Base-by-base conservation (phyloP, 2,888 invertebrate species). In the Drosophila hamatofila region DNA sequence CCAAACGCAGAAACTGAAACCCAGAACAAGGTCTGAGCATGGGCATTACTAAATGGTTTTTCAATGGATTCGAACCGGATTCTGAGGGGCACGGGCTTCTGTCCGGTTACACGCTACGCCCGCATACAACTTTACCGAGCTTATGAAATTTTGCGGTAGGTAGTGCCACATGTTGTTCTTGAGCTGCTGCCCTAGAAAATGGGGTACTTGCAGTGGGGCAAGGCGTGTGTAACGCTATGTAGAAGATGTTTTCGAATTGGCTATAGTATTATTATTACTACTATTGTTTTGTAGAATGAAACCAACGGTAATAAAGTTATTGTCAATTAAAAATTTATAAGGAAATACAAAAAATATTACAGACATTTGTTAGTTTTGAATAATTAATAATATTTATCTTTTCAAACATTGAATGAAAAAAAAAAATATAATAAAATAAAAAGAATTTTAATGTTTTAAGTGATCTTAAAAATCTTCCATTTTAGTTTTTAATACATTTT, bases 1-100 rank as follows among this genome's bases (percentile, higher is more conserved):
- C 73, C 73, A 39, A 56, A 27, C 33, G 44, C 6, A 35, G n/a
- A 30, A 66, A 68, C 68, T 41, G 56, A 69, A 51, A 58, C 75
- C 58, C 75, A 41, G 56, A 56, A 56, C 58, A 48, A 37, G 49
- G 44, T 71, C 27, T 46, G 59, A 49, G 21, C 48, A 16, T 42
- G 63, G 56, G 68, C 68, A 67, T 51, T 73, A 52, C 82, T 88
- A 89, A 84, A 89, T 84, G 90, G 71, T 64, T 88, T 89, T 84
- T 82, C 86, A 89, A 89, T 84, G 82, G 85, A 69, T 73, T 73
- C 57, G 48, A 60, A 54, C 63, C 51, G 35, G 51, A 68, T 59
- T 61, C n/a, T 6, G 21, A 52, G 61, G 57, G 61, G 59, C 65
- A 73, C 48, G 41, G 11, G 14, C 42, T 54, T 67, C 57, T 59